phyloP scores from a whole-genome alignment of 2,113 vertebrate genomes.

The Coreoperca whiteheadi region DNA sequence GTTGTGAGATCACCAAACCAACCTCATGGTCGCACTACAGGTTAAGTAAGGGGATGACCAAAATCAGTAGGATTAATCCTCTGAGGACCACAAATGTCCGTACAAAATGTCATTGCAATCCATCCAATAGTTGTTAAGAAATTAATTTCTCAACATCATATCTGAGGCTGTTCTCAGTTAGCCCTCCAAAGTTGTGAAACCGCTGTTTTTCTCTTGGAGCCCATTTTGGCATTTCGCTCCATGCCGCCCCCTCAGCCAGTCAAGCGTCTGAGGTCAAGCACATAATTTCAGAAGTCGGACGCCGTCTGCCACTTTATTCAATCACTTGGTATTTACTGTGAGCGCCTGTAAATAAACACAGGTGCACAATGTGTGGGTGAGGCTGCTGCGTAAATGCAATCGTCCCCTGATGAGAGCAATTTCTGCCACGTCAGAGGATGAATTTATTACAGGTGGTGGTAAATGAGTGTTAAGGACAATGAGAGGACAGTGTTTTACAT shows the following conservation, averaged over 20 bases:
- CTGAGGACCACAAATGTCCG: no score
- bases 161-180: slow-evolving; percentile 17
- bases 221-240: slow-evolving; percentile 43
- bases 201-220: slow-evolving; percentile 40
- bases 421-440: slow-evolving; percentile 57
- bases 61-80: not conserved
- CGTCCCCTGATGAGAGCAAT: slow-evolving; percentile 46
- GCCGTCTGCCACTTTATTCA: slow-evolving; percentile 64
- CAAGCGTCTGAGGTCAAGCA: slow-evolving; percentile 67
- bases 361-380: slow-evolving; percentile 64
- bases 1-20: not conserved
- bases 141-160: slow-evolving; percentile 26
- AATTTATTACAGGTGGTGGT: slow-evolving; percentile 58
- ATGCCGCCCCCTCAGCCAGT: slow-evolving; percentile 36
- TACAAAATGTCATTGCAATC: not conserved
- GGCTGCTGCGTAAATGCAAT: slow-evolving; percentile 32
- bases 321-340: slow-evolving; percentile 68
- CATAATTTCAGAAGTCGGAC: slow-evolving; percentile 70
- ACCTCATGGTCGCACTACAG: not conserved
- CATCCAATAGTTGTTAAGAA: not conserved
- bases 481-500: slow-evolving; percentile 47
- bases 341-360: slow-evolving; percentile 79
- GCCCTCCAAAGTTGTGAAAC: slow-evolving; percentile 57
- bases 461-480: slow-evolving; percentile 42
- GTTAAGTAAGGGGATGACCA: not conserved